phyloP scores from a whole-genome alignment of 1,140 invertebrate species.

The Trichomalopsis sarcophagae region DNA sequence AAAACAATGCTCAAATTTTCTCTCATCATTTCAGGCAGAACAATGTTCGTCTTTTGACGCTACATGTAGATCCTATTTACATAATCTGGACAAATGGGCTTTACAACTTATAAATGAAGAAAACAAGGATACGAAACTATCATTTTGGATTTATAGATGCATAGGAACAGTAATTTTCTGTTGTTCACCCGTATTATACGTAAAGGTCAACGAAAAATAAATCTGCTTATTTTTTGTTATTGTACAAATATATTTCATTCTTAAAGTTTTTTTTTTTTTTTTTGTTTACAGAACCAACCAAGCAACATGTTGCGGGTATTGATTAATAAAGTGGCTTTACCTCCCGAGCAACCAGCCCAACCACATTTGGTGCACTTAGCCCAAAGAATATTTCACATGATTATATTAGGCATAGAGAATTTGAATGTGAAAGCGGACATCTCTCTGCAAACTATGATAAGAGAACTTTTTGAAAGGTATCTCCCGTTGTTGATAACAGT shows the following conservation, averaged over 20 bases:
- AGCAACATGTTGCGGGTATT: conserved; percentile 65
- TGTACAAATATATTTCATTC: conserved; percentile 16
- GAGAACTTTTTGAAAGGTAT: conserved; percentile 69
- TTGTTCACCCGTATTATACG: conserved; percentile 65
- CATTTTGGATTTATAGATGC: conserved; percentile 67
- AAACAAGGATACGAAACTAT: conserved; percentile 62
- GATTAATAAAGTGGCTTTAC: conserved; percentile 64
- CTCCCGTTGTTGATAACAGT: conserved; percentile 65
- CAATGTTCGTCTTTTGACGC: conserved; percentile 56
- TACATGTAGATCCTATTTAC: conserved; percentile 64
- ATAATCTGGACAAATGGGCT: conserved; percentile 70
- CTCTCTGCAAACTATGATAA: conserved; percentile 63
- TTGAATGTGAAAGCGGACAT: conserved; percentile 66
- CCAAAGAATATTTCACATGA: conserved; percentile 68
- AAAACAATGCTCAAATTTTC: background rate
- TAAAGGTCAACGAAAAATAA: conserved; percentile 58
- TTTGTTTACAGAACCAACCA: conserved; percentile 64
- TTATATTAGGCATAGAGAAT: conserved; percentile 67
- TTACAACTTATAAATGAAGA: conserved; percentile 65
- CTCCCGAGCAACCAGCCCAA: conserved; percentile 60
- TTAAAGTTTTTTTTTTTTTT: background rate
- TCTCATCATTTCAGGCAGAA: conserved; percentile 49
- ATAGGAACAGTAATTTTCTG: conserved; percentile 67
- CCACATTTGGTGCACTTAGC: conserved; percentile 59
- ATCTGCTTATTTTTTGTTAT: conserved; percentile 41